phyloP scores from a whole-genome alignment of 37 sponge, comb jelly and placozoan genomes.

The Theonella swinhoei region DNA sequence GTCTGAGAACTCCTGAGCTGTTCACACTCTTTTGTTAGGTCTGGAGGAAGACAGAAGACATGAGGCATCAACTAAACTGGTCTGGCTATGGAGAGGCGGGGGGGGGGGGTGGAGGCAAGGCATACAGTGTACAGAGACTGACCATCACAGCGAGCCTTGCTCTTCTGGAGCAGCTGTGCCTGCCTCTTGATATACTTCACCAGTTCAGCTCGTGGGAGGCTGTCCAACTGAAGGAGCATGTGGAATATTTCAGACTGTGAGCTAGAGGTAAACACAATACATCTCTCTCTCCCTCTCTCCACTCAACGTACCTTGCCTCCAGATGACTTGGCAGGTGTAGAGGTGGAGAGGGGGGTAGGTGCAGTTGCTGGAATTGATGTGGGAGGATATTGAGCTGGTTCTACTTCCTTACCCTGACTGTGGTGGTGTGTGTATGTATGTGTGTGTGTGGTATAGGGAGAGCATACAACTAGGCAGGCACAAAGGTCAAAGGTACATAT shows the following conservation, averaged over 20 bases:
- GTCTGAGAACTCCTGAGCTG: slow-evolving; percentile 18
- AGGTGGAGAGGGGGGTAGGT: slow-evolving; percentile 27
- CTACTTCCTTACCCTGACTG: too few relatives aligned
- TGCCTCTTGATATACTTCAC: slow-evolving; percentile 86
- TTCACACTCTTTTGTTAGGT: slow-evolving; percentile 16
- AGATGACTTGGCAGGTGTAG: slow-evolving; percentile 35
- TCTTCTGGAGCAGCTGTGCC: slow-evolving; percentile 68
- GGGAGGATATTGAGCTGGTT: too few relatives aligned
- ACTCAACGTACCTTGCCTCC: slow-evolving; percentile 3
- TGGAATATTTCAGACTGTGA: not conserved
- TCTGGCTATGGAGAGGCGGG: too few relatives aligned
- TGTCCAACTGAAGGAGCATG: slow-evolving; percentile 64
- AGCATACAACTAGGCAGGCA: too few relatives aligned
- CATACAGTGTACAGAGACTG: too few relatives aligned
- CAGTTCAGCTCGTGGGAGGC: slow-evolving; percentile 73
- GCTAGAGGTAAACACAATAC: not conserved
- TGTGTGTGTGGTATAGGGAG: too few relatives aligned
- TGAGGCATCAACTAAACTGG: too few relatives aligned
- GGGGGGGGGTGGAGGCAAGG: not conserved
- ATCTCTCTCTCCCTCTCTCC: not conserved
- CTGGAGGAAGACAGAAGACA: not conserved
- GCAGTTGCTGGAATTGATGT: too few relatives aligned
- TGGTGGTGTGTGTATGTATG: too few relatives aligned
- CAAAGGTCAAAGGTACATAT: too few relatives aligned
- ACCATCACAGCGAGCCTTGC: slow-evolving; percentile 69